Evolutionary conservation across 2,797 vertebrate genomes (phyloP), one percentile per base, ranked within the genome.

Genomic region (Etheostoma perlongum): DNA sequence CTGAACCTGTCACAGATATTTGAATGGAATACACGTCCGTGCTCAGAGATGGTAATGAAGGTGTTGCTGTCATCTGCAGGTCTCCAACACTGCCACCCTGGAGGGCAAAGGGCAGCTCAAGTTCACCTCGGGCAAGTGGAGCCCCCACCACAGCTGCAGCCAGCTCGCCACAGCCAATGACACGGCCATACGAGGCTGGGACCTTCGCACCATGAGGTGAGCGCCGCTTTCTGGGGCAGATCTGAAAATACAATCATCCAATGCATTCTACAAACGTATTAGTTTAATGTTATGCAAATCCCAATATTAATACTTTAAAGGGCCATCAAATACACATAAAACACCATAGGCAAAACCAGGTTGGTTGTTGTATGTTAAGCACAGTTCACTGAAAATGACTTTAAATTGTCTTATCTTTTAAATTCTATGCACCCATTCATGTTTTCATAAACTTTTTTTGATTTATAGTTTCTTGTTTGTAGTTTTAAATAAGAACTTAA

Each of bases 101-200:
- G 98, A 99, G 93, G 98, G 98, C 42, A 99, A 98, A 93, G 98
- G 98, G 62, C 98, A 99, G 89, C 93, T 99, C 88, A 97, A 94
- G 94, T 99, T 99, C 92, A 99, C 96, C 16, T 95, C 96, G 0
- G 98, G 98, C 53, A 96, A 96, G 73, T 99, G 98, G 98, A 98
- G 97, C 90, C 98, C 98, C 0, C 98, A 99, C 85, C 98, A 99
- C 94, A 98, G 96, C 88, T 97, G 97, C 82, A 97, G 96, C 48
- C 98, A 99, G 92, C 95, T 99, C 74, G 97, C 97, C 87, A 99
- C 98, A 0, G 98, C 98, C 1, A 99, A 96, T 1, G 98, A 99
- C 87, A 98, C 96, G 0, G 83, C 95, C 57, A 95, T 99, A 72
- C 95, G 98, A 3, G 98, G 97, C 62, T 99, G 98, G 98, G 98